A percentile compares a stretch with the other conserved stretches of the same genome.
Conservation (phyloP, 2,113 vertebrate genomes). For the Ascaphus truei region DNA sequence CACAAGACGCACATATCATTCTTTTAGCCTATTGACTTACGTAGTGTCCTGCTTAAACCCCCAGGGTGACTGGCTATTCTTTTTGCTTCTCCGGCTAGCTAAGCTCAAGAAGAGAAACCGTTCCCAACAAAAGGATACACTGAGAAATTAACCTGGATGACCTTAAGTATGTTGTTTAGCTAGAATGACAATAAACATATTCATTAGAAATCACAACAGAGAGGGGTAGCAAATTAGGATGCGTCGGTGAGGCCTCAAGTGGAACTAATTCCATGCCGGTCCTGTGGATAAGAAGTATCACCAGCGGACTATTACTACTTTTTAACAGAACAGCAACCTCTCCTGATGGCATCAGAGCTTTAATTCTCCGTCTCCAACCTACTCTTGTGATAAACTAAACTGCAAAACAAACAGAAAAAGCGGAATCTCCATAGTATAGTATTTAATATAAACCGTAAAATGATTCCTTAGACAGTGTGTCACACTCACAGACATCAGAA, state of each 20-base stretch:
- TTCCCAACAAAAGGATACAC: background rate
- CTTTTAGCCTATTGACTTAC: background rate
- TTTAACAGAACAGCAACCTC: too few relatives aligned
- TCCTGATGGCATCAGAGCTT: too few relatives aligned
- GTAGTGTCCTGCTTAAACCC: background rate
- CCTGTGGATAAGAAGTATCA: too few relatives aligned
- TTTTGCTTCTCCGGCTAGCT: background rate
- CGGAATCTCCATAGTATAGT: too few relatives aligned
- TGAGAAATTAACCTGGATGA: background rate
- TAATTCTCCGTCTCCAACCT: too few relatives aligned
- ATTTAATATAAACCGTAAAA: too few relatives aligned
- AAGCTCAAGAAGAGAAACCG: background rate
- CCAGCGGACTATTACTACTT: too few relatives aligned
- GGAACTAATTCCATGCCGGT: background rate
- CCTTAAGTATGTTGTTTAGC: conserved; percentile 6
- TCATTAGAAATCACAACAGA: conserved; percentile 19
- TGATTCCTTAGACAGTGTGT: too few relatives aligned
- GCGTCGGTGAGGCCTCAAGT: background rate
- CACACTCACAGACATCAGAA: too few relatives aligned
- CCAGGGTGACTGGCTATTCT: background rate
- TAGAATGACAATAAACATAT: conserved; percentile 2
- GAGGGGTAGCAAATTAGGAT: conserved; percentile 5
- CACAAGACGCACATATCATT: too few relatives aligned
- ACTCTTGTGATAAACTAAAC: too few relatives aligned
- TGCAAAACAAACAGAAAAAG: too few relatives aligned